phyloP scores from a whole-genome alignment of 2,113 vertebrate genomes.

The Lasiurus borealis region DNA sequence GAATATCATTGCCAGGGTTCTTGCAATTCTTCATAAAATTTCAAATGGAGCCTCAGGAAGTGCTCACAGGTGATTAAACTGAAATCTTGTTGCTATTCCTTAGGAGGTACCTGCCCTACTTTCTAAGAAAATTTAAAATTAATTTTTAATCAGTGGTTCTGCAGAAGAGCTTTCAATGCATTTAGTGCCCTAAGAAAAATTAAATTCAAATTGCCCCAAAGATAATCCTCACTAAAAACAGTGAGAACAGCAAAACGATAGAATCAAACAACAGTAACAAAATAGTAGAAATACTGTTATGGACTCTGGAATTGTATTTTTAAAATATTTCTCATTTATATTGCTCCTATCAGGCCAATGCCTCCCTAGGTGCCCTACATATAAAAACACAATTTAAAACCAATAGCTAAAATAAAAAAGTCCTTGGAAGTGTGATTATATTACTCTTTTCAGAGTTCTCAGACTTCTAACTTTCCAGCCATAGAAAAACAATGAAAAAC shows the following conservation, averaged over 20 bases:
- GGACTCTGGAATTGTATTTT: neutral
- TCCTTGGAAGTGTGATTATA: slow-evolving; percentile 43
- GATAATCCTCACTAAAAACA: neutral
- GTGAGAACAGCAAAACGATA: neutral
- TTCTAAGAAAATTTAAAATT: slow-evolving; percentile 50
- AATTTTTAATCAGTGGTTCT: slow-evolving; percentile 20
- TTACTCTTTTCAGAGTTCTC: neutral
- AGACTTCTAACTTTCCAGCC: neutral
- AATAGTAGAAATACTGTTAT: slow-evolving; percentile 16
- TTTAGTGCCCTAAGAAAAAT: neutral
- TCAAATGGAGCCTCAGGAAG: neutral
- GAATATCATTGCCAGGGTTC: neutral
- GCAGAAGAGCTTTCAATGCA: neutral
- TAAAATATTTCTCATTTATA: slow-evolving; percentile 58
- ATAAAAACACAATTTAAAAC: slow-evolving; percentile 54
- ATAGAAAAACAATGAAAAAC: neutral
- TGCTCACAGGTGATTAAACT: neutral
- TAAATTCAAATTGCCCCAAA: neutral
- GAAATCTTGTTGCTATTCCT: neutral
- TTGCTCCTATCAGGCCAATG: neutral
- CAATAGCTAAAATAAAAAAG: slow-evolving; percentile 32
- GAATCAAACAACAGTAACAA: neutral
- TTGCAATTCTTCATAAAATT: slow-evolving; percentile 30
- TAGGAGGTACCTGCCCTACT: neutral
- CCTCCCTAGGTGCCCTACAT: slow-evolving; percentile 8